Evolutionary conservation across 2,797 vertebrate species (phyloP).

Genomic region (Onychomys arenicola): DNA sequence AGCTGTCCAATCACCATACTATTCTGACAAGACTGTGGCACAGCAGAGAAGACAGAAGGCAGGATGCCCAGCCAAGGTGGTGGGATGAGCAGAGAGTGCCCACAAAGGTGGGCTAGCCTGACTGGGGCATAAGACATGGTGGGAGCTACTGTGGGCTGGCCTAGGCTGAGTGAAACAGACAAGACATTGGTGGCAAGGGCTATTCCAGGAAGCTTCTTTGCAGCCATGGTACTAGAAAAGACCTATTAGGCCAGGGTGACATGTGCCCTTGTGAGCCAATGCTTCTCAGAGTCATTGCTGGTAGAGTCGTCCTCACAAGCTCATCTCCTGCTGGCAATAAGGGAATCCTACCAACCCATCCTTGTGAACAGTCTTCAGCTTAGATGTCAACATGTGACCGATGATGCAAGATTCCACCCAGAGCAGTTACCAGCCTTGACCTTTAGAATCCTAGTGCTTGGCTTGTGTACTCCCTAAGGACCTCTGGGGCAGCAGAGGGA

Average conservation of each 20-base stretch:
- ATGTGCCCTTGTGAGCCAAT: background rate
- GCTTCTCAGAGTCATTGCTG: background rate
- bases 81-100: background rate
- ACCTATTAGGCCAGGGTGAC: background rate
- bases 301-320: fast-evolving
- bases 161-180: fast-evolving
- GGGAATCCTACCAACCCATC: too few relatives aligned
- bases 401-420: too few relatives aligned
- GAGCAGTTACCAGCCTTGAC: background rate
- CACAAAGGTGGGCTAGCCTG: background rate
- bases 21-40: fast-evolving
- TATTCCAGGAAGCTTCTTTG: background rate
- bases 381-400: background rate
- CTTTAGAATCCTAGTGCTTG: too few relatives aligned
- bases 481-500: background rate
- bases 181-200: fast-evolving
- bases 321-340: background rate
- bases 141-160: background rate
- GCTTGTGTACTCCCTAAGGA: background rate
- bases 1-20: too few relatives aligned
- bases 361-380: background rate
- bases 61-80: background rate
- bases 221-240: background rate
- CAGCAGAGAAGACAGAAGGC: background rate
- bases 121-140: too few relatives aligned